Percentiles rank a stretch among this genome's conserved stretches.
phyloP scores from a whole-genome alignment of 2,797 vertebrate species.

The Eulemur albifrons region DNA sequence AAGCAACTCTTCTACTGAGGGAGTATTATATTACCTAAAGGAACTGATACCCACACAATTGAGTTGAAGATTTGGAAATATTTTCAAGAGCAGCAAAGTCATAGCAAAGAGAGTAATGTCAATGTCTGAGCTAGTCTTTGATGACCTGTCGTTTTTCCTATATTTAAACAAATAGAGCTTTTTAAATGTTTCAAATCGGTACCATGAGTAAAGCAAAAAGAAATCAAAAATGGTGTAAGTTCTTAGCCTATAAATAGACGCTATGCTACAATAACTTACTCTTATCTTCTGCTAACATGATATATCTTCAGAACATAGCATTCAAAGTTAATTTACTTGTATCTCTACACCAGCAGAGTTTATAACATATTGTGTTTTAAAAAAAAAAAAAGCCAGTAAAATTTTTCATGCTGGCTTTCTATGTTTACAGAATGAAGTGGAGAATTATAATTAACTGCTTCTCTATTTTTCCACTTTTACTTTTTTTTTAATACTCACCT shows the following conservation, averaged over 20 bases:
- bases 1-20: neutral
- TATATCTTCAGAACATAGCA: neutral
- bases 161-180: neutral
- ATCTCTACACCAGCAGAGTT: neutral
- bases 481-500: neutral
- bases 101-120: neutral
- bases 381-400: neutral
- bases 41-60: neutral
- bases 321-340: neutral
- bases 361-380: neutral
- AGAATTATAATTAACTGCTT: slow-evolving; percentile 33
- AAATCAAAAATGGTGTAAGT: neutral
- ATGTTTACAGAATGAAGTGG: neutral
- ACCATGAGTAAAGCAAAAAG: neutral
- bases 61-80: neutral
- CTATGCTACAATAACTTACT: neutral
- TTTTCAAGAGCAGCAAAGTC: neutral
- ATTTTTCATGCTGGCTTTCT: neutral
- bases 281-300: neutral
- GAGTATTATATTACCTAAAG: neutral
- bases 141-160: neutral
- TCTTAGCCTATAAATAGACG: neutral
- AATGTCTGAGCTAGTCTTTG: neutral
- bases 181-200: neutral
- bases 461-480: neutral